Percentiles rank a stretch among this genome's conserved stretches.
Evolutionary conservation across 2,888 invertebrate genomes (phyloP).

Genomic region (Hydriomena furcata): DNA sequence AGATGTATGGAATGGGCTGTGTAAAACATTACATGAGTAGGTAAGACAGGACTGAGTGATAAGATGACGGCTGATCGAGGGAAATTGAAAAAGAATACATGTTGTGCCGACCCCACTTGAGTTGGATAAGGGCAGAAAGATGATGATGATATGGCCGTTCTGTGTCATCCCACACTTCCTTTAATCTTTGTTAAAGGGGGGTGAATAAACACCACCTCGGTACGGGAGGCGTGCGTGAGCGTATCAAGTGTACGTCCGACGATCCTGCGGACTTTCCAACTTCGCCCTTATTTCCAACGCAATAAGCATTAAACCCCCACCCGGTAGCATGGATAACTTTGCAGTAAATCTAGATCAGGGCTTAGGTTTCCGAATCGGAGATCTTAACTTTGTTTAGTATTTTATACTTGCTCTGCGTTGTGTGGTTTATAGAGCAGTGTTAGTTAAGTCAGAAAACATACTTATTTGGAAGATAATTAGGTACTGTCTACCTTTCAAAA

Average conservation of each 20-base stretch:
- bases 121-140: no score
- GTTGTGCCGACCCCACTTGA: no score
- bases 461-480: no score
- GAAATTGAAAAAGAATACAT: no score
- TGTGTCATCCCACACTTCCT: constrained; percentile 22
- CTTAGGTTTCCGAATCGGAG: constrained; percentile 54
- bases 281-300: constrained; percentile 25
- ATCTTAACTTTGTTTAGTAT: constrained; percentile 48
- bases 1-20: no score
- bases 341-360: constrained; percentile 59
- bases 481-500: no score
- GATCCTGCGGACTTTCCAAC: constrained; percentile 22
- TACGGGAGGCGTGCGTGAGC: constrained; percentile 64
- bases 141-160: constrained; percentile 20
- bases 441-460: not conserved
- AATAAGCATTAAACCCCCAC: constrained; percentile 34
- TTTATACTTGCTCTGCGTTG: constrained; percentile 21
- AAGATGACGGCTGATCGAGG: no score
- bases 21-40: no score
- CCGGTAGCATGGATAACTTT: constrained; percentile 16
- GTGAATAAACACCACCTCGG: constrained; percentile 69
- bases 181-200: constrained; percentile 55
- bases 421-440: constrained; percentile 17
- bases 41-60: no score
- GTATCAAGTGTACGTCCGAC: constrained; percentile 59